Conservation (phyloP, 1,140 invertebrate genomes). For the Diuraphis noxia region DNA sequence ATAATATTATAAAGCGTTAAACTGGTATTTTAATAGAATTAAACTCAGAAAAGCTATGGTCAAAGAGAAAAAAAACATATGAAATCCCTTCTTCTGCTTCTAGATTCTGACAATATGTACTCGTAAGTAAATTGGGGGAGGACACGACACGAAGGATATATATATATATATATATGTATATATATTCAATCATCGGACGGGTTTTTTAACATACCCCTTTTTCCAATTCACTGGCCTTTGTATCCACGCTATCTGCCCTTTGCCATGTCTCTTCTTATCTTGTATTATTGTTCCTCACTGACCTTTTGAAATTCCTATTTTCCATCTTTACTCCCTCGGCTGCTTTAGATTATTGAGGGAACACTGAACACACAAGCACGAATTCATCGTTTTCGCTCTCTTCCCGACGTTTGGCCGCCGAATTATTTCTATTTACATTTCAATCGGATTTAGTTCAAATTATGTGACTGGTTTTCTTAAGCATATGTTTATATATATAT, state of each 20-base stretch:
- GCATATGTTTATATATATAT: not conserved
- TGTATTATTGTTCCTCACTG: conserved; percentile 52
- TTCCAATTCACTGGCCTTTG: conserved; percentile 52
- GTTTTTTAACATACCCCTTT: conserved; percentile 52
- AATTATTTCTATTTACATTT: conserved; percentile 54
- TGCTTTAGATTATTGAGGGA: conserved; percentile 45
- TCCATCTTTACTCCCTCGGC: conserved; percentile 30
- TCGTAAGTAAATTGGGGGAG: conserved; percentile 52
- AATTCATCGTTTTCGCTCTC: conserved; percentile 36
- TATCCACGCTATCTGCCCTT: conserved; percentile 51
- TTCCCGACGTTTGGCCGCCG: conserved; percentile 34
- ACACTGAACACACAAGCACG: conserved; percentile 30
- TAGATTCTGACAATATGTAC: conserved; percentile 17
- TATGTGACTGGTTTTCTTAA: conserved; percentile 13
- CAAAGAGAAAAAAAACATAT: conserved; percentile 47
- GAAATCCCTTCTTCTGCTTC: conserved; percentile 20
- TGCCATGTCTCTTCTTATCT: conserved; percentile 53
- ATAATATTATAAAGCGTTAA: not conserved
- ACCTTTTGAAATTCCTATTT: conserved; percentile 52
- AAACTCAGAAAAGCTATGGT: conserved; percentile 29
- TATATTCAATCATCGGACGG: conserved; percentile 44
- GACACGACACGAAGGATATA: conserved; percentile 15
- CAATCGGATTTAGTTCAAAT: conserved; percentile 40
- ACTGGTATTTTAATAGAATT: conserved; percentile 42
- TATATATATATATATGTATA: conserved; percentile 24